phyloP scores from a whole-genome alignment of 1,140 invertebrate genomes.

The Lineus longissimus region DNA sequence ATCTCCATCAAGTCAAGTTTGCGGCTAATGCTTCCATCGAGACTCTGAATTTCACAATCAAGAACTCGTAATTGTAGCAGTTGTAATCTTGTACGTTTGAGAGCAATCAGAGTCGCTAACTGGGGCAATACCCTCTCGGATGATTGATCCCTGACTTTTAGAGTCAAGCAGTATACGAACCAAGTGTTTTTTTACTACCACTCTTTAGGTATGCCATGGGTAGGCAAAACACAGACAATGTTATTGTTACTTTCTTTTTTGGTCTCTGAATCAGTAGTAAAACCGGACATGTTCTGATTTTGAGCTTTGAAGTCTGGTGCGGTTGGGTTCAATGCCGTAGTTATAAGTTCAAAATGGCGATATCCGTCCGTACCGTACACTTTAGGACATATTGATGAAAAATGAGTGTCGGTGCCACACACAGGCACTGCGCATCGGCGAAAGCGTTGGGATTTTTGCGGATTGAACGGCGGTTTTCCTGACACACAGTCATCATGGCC shows the following conservation, averaged over 20 bases:
- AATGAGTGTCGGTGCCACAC: slow-evolving; percentile 3
- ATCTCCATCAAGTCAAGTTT: background rate
- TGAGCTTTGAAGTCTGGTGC: background rate
- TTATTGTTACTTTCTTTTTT: background rate
- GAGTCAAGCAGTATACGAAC: background rate
- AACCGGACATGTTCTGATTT: background rate
- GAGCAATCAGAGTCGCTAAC: background rate
- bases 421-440: background rate
- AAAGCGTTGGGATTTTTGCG: background rate
- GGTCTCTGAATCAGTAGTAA: background rate
- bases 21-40: background rate
- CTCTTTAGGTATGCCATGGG: background rate
- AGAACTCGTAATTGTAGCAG: background rate
- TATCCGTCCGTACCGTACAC: slow-evolving; percentile 1
- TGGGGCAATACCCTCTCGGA: background rate
- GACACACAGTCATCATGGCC: background rate
- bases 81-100: background rate
- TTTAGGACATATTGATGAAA: background rate
- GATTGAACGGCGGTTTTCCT: slow-evolving; percentile 2
- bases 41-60: background rate
- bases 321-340: background rate
- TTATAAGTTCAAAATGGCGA: background rate
- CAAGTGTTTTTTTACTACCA: background rate
- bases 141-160: slow-evolving; percentile 2
- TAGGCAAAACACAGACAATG: background rate